Conservation (phyloP, 1,140 invertebrate genomes). For the Musca domestica region DNA sequence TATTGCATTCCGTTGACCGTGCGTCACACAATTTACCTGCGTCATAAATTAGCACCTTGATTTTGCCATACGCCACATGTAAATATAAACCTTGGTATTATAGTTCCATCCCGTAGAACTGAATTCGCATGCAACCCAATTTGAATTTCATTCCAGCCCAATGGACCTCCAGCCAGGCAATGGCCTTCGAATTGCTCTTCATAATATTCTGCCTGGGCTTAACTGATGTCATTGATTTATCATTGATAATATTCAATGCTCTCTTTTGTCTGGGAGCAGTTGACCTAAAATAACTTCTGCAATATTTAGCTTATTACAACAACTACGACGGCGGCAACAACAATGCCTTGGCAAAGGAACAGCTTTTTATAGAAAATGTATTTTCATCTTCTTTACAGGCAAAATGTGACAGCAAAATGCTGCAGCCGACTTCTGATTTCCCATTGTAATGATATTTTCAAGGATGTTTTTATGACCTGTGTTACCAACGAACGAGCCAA, state of each 20-base stretch:
- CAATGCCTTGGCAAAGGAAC: not conserved
- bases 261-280: not conserved
- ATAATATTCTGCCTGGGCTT: not conserved
- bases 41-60: too few relatives aligned
- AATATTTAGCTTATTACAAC: not conserved
- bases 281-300: constrained; percentile 1
- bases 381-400: not conserved
- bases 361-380: not conserved
- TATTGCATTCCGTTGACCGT: too few relatives aligned
- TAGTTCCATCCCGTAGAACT: too few relatives aligned
- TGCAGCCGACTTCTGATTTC: not conserved
- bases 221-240: not conserved
- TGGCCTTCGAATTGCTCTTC: not conserved
- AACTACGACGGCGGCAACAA: not conserved
- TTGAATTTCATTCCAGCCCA: too few relatives aligned
- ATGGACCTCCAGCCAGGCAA: too few relatives aligned
- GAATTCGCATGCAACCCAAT: too few relatives aligned
- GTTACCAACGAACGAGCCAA: constrained; percentile 8
- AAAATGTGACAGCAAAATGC: not conserved
- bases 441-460: constrained; percentile 19
- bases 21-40: too few relatives aligned
- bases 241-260: not conserved
- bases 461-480: constrained; percentile 13
- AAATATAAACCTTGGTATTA: too few relatives aligned
- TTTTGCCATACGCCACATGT: too few relatives aligned